A percentile compares a stretch with the other conserved stretches of the same genome.
phyloP scores from a whole-genome alignment of 1,140 invertebrate species.

The Pseudoatta argentina region DNA sequence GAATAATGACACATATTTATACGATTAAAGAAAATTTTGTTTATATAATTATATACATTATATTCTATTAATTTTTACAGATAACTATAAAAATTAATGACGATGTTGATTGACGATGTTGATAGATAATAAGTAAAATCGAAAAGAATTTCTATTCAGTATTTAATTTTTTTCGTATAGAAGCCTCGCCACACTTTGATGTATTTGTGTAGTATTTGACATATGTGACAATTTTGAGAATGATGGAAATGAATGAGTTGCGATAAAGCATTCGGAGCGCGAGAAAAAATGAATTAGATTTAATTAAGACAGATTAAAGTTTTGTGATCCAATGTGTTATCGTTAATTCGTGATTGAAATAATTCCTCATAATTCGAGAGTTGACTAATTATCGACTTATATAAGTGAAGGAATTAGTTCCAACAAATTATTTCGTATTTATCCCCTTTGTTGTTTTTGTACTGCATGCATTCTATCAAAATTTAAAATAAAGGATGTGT shows the following conservation, averaged over 20 bases:
- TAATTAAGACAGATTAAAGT: constrained; percentile 28
- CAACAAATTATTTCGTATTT: background rate
- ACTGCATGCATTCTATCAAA: background rate
- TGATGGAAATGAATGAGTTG: constrained; percentile 5
- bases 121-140: constrained; percentile 19
- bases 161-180: constrained; percentile 35
- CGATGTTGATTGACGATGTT: constrained; percentile 1
- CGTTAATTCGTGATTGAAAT: background rate
- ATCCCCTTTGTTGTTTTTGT: background rate
- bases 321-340: constrained; percentile 6
- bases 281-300: constrained; percentile 27
- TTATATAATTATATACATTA: constrained; percentile 22
- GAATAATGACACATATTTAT: constrained; percentile 30
- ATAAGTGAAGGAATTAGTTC: background rate
- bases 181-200: constrained; percentile 13
- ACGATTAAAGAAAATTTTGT: background rate
- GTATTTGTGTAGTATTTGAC: constrained; percentile 38
- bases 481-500: background rate
- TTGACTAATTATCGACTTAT: background rate
- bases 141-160: constrained; percentile 41
- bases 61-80: constrained; percentile 26
- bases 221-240: background rate
- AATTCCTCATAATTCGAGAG: background rate
- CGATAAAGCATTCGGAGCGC: background rate
- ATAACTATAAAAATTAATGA: constrained; percentile 21